Conservation (phyloP, 2,888 invertebrate genomes). For the Diploptera punctata region DNA sequence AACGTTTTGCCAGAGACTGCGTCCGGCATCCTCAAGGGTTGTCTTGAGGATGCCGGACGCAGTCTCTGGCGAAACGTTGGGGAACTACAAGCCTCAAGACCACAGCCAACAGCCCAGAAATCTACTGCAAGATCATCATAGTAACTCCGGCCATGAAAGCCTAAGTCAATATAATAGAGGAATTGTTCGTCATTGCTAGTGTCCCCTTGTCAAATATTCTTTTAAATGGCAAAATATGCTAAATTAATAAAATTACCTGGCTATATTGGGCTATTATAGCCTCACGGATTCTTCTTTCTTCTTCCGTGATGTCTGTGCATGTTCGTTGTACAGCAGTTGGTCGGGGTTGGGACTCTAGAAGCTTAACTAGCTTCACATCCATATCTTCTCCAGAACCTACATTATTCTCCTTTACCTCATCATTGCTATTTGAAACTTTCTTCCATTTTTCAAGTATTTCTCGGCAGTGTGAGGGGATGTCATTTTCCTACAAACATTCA, state of each 20-base stretch:
- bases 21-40: too few relatives aligned
- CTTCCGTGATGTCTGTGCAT: constrained; percentile 83
- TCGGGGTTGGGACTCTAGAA: constrained; percentile 76
- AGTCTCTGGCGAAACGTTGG: too few relatives aligned
- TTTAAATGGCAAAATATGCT: too few relatives aligned
- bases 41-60: too few relatives aligned
- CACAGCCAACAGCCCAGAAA: too few relatives aligned
- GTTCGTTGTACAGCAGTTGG: constrained; percentile 73
- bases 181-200: too few relatives aligned
- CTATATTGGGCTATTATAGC: constrained; percentile 90
- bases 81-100: too few relatives aligned
- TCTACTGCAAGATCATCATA: too few relatives aligned
- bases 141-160: too few relatives aligned
- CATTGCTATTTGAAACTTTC: constrained; percentile 61
- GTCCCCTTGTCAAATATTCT: too few relatives aligned
- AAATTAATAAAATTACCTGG: constrained; percentile 59
- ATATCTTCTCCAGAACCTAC: constrained; percentile 62
- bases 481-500: constrained; percentile 60
- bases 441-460: constrained; percentile 78
- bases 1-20: too few relatives aligned
- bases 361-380: constrained; percentile 70
- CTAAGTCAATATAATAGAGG: too few relatives aligned
- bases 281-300: constrained; percentile 83
- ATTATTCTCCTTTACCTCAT: constrained; percentile 51
- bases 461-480: constrained; percentile 67